phyloP scores from a whole-genome alignment of 2,888 invertebrate genomes.

The Hypena proboscidalis region DNA sequence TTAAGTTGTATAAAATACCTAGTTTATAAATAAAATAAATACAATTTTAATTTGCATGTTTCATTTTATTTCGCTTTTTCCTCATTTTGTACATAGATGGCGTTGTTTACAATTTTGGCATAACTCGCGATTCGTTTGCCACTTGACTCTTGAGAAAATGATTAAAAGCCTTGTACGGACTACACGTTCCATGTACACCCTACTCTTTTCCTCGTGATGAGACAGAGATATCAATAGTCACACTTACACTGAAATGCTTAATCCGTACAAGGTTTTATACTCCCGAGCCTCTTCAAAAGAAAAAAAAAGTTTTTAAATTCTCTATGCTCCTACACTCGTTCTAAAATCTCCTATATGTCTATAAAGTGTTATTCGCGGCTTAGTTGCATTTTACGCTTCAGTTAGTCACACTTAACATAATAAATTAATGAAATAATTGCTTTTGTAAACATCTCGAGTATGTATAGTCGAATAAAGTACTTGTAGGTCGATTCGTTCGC shows the following conservation, averaged over 20 bases:
- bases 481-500: slow-evolving; percentile 60
- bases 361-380: neutral
- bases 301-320: neutral
- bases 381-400: slow-evolving; percentile 16
- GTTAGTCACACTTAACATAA: slow-evolving; percentile 15
- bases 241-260: too few species aligned
- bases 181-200: too few species aligned
- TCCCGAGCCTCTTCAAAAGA: too few species aligned
- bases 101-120: slow-evolving; percentile 34
- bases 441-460: slow-evolving; percentile 66
- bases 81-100: slow-evolving; percentile 52
- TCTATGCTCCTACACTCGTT: neutral
- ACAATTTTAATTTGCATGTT: slow-evolving; percentile 75
- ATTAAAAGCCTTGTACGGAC: too few species aligned
- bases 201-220: too few species aligned
- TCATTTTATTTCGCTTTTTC: slow-evolving; percentile 65
- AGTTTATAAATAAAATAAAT: slow-evolving; percentile 82
- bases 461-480: slow-evolving; percentile 67
- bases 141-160: too few species aligned
- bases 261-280: too few species aligned
- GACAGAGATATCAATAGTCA: too few species aligned
- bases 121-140: neutral
- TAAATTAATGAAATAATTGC: slow-evolving; percentile 49
- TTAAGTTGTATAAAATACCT: slow-evolving; percentile 85
- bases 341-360: neutral